Evolutionary conservation across 1,140 invertebrate genomes (phyloP).

Genomic region (Diachasmimorpha longicaudata): DNA sequence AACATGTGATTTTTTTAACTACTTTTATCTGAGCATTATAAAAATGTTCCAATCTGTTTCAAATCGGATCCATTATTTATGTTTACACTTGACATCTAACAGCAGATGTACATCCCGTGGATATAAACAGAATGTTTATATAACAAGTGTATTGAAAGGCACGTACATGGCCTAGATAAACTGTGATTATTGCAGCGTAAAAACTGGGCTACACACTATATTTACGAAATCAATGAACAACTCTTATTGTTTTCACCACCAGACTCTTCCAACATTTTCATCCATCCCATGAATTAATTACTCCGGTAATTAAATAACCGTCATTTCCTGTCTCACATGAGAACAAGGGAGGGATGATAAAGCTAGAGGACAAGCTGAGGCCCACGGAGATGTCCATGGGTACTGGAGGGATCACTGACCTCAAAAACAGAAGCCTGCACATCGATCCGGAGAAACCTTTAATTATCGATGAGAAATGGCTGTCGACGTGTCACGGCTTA

Average conservation of each 20-base stretch:
- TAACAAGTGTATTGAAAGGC: neutral
- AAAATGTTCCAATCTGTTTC: neutral
- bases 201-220: neutral
- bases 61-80: neutral
- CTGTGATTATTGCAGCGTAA: neutral
- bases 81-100: neutral
- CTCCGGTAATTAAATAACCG: neutral
- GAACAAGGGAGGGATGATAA: neutral
- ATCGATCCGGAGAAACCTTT: neutral
- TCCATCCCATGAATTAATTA: neutral
- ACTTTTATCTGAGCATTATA: too few species aligned
- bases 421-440: neutral
- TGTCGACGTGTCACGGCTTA: neutral
- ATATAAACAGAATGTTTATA: conserved; percentile 5
- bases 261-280: neutral
- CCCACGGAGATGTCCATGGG: neutral
- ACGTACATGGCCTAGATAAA: neutral
- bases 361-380: neutral
- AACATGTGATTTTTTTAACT: too few species aligned
- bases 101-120: neutral
- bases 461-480: neutral
- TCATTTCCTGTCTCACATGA: neutral
- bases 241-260: neutral
- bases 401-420: neutral
- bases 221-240: neutral